Conservation (phyloP, 2,113 vertebrate genomes). For the Halichoeres trimaculatus region DNA sequence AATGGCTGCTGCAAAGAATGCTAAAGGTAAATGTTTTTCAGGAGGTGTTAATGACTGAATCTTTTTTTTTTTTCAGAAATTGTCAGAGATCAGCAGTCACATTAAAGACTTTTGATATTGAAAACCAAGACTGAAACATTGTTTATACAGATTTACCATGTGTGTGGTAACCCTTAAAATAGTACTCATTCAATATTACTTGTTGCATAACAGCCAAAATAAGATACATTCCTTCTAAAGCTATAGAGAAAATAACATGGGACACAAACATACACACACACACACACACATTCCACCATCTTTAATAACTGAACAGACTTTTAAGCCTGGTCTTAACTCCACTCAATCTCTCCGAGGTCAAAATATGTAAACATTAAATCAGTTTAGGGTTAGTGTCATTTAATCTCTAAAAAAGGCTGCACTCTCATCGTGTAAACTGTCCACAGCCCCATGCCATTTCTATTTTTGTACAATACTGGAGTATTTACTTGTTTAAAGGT, state of each 20-base stretch:
- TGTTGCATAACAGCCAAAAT: not conserved
- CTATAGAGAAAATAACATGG: slow-evolving; percentile 1
- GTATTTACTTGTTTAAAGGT: slow-evolving; percentile 11
- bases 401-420: slow-evolving; percentile 4
- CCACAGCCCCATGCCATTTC: not conserved
- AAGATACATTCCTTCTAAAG: not conserved
- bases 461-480: not conserved
- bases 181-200: not conserved
- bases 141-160: not conserved
- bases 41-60: not conserved
- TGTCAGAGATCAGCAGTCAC: not conserved
- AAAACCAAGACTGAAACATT: not conserved
- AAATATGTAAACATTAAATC: not conserved
- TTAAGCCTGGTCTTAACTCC: slow-evolving; percentile 32
- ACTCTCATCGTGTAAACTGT: not conserved
- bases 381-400: slow-evolving; percentile 15
- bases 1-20: slow-evolving; percentile 2
- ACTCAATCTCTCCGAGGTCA: slow-evolving; percentile 7
- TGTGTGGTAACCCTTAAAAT: not conserved
- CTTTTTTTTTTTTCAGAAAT: not conserved
- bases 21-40: not conserved
- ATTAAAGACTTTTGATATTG: not conserved
- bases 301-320: slow-evolving; percentile 36
- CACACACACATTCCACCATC: slow-evolving; percentile 8
- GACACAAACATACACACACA: too few species aligned